phyloP scores from a whole-genome alignment of 2,888 invertebrate genomes.

The Scelioninae gen. 2 region DNA sequence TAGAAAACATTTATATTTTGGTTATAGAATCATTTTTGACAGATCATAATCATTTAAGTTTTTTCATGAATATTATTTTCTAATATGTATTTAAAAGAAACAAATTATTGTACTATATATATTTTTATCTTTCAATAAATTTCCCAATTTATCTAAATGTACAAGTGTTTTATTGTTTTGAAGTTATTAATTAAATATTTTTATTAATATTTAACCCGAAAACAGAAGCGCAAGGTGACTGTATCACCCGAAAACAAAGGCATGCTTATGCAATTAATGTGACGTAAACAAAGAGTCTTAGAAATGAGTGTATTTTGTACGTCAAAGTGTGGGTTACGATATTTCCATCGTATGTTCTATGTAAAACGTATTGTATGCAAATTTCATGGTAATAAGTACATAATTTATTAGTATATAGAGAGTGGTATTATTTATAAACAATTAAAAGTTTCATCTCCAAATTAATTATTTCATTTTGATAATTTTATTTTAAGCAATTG shows the following conservation, averaged over 20 bases:
- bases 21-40: slow-evolving; percentile 35
- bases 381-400: slow-evolving; percentile 32
- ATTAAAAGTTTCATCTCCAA: no score
- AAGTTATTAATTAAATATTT: slow-evolving; percentile 2
- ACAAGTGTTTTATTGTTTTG: slow-evolving; percentile 46
- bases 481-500: no score
- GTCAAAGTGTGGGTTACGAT: slow-evolving; percentile 39
- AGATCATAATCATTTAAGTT: slow-evolving; percentile 61
- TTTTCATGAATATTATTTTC: slow-evolving; percentile 61
- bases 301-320: slow-evolving; percentile 48
- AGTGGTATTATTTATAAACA: no score
- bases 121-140: slow-evolving; percentile 70
- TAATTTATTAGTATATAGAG: slow-evolving; percentile 32
- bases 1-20: slow-evolving; percentile 37
- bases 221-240: no score
- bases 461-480: no score
- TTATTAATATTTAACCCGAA: slow-evolving; percentile 20
- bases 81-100: slow-evolving; percentile 61
- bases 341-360: slow-evolving; percentile 44
- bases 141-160: slow-evolving; percentile 61
- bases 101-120: slow-evolving; percentile 68
- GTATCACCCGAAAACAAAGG: no score
- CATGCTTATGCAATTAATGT: no score
- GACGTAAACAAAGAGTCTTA: slow-evolving; percentile 12
- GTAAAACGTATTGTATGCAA: slow-evolving; percentile 47